Conservation (phyloP, 1,140 invertebrate species). For the Eulimnadia texana region DNA sequence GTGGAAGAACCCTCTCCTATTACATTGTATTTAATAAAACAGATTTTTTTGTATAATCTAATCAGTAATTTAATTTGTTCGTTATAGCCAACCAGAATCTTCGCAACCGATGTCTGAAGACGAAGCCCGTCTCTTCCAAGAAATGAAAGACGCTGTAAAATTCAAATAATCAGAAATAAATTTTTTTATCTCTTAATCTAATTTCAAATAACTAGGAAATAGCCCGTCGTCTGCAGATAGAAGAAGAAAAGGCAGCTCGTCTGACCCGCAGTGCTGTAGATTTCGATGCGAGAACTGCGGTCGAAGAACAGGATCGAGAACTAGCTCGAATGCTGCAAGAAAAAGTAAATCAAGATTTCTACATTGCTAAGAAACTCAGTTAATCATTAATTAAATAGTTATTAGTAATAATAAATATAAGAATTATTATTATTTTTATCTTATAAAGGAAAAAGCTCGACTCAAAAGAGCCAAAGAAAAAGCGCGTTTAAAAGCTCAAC, state of each 20-base stretch:
- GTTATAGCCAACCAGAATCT: not conserved
- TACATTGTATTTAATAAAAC: not conserved
- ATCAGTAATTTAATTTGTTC: not conserved
- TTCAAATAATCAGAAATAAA: not conserved
- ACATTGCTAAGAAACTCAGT: too few relatives aligned
- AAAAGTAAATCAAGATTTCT: conserved; percentile 35
- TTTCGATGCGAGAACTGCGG: conserved; percentile 56
- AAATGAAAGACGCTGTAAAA: not conserved
- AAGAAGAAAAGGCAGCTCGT: conserved; percentile 10
- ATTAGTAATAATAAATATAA: too few relatives aligned
- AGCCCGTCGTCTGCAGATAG: conserved; percentile 41
- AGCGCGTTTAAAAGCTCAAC: conserved; percentile 10
- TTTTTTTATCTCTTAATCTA: not conserved
- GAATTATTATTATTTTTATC: too few relatives aligned
- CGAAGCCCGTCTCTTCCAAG: conserved; percentile 1
- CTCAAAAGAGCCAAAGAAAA: conserved; percentile 14
- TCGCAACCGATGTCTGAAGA: conserved; percentile 8
- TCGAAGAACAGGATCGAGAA: conserved; percentile 82
- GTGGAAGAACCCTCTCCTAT: not conserved
- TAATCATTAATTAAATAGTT: too few relatives aligned
- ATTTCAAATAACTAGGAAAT: conserved; percentile 36
- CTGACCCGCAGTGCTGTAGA: conserved; percentile 29
- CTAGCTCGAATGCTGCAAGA: conserved; percentile 78
- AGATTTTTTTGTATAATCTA: not conserved
- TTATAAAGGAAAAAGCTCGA: conserved; percentile 11